Conservation (phyloP, 2,888 invertebrate species). For the Idaea aversata region DNA sequence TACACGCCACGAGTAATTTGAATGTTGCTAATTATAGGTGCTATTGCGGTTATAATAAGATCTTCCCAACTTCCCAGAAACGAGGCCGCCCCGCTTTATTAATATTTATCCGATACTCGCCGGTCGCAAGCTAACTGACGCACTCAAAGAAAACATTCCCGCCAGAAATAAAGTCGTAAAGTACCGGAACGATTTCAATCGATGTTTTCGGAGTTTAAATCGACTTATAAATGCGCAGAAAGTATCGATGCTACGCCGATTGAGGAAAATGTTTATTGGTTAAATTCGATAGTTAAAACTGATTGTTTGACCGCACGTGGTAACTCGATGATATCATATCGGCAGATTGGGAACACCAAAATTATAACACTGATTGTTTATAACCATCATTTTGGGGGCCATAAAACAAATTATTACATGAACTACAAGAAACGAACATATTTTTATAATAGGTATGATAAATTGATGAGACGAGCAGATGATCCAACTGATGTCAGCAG, state of each 20-base stretch:
- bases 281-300: conserved; percentile 39
- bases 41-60: conserved; percentile 81
- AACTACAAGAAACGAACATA: background rate
- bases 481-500: no score
- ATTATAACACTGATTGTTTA: conserved; percentile 3
- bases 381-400: background rate
- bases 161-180: conserved; percentile 79
- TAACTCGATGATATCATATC: conserved; percentile 31
- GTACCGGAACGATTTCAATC: conserved; percentile 75
- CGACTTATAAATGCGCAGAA: conserved; percentile 67
- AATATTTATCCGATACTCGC: conserved; percentile 79
- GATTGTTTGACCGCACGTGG: conserved; percentile 44
- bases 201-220: conserved; percentile 69
- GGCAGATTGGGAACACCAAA: conserved; percentile 15
- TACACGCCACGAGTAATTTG: conserved; percentile 73
- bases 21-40: conserved; percentile 79
- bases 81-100: conserved; percentile 78
- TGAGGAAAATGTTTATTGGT: conserved; percentile 55
- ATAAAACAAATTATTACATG: background rate
- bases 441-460: background rate
- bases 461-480: background rate
- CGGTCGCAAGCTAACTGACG: conserved; percentile 75
- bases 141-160: conserved; percentile 76
- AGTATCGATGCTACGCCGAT: conserved; percentile 57
- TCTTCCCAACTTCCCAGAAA: conserved; percentile 79